Percentiles rank a stretch among this genome's conserved stretches.
These are phyloP conservation scores for Zelostemma sp. DNA, from an alignment of 1,140 invertebrate species.

Conservation along the genomic window DNA sequence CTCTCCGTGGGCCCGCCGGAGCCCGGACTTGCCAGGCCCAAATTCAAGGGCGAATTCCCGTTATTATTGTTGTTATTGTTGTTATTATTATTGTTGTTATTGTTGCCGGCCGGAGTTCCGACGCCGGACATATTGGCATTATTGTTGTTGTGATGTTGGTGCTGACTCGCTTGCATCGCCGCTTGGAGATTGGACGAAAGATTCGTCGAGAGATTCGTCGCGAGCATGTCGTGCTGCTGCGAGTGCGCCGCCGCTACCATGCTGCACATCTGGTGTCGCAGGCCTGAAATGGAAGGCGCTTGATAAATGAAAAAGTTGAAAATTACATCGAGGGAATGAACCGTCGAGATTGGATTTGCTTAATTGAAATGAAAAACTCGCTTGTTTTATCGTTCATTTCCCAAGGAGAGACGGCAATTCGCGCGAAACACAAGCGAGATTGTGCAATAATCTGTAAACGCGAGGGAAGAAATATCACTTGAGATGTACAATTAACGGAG, in stretches of 20 bases:
- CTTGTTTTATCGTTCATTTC: not conserved
- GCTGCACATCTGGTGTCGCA: constrained; percentile 80
- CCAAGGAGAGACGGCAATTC: not conserved
- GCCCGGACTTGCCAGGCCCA: constrained; percentile 70
- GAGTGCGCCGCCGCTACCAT: constrained; percentile 78
- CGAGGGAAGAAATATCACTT: not conserved
- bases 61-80: constrained; percentile 68
- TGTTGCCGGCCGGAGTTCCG: constrained; percentile 29
- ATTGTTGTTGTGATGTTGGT: constrained; percentile 60
- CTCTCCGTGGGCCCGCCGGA: constrained; percentile 66
- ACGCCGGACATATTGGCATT: constrained; percentile 56
- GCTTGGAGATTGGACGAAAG: constrained; percentile 66
- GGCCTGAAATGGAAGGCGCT: too few species aligned
- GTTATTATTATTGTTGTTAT: constrained; percentile 64
- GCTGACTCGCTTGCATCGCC: constrained; percentile 69
- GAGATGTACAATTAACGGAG: constrained; percentile 11
- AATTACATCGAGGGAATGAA: too few species aligned
- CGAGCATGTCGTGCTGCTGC: constrained; percentile 72
- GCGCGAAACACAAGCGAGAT: not conserved
- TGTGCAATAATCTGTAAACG: not conserved
- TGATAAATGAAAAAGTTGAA: too few species aligned
- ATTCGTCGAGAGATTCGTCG: constrained; percentile 64
- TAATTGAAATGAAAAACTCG: too few species aligned
- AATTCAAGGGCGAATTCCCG: constrained; percentile 70
- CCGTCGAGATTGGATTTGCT: too few species aligned